Base-by-base conservation (phyloP, 1,140 invertebrate genomes). In the Pseudomyrmex cubaensis region DNA sequence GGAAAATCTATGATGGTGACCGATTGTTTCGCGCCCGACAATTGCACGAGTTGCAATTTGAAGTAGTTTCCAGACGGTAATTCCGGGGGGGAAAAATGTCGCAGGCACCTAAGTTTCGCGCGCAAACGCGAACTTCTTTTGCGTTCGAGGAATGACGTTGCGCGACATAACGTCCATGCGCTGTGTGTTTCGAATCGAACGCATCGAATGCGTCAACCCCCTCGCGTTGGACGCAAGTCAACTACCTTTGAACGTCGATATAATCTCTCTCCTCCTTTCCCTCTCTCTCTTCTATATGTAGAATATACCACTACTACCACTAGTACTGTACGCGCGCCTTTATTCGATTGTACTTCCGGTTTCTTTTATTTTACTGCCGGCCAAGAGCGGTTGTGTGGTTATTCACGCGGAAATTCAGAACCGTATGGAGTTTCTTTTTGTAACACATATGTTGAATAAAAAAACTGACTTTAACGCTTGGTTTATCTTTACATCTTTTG, bases 261-360 rank as follows among this genome's bases (percentile, higher is more conserved):
- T 9, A 74, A 85, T 85, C 64, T 69, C 64, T 69, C 57, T 74
- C 66, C 75, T 76, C 73, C 35, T 35, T 9, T 74, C 85, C 85
- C 64, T 69, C 85, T 85, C 64, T 69, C 57, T 74, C 61, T 72
- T 76, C 66, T 59, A 64, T 57, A 63, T 61, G 64, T 61, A 67
- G 50, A 82, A 61, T 61, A 75, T 62, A 57, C 75, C 35, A 15
- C 7, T n/a, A 83, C 88, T 13, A 62, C 10, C 9, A 17, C 22
- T 17, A 61, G 35, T 17, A 74, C 75, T 1, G 35, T 85, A 89
- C 73, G 83, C 74, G 7, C 35, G 35, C 86, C 86, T 66, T 84
- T 85, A 74, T 78, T 84, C 75, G 66, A 85, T 63, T 73, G 25
- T 63, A 78, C 82, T 89, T 89, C 88, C 82, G 88, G 75, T 73